Percentiles rank a stretch among this genome's conserved stretches.
phyloP scores from a whole-genome alignment of 2,888 invertebrate species.

The Torymus texanus region DNA sequence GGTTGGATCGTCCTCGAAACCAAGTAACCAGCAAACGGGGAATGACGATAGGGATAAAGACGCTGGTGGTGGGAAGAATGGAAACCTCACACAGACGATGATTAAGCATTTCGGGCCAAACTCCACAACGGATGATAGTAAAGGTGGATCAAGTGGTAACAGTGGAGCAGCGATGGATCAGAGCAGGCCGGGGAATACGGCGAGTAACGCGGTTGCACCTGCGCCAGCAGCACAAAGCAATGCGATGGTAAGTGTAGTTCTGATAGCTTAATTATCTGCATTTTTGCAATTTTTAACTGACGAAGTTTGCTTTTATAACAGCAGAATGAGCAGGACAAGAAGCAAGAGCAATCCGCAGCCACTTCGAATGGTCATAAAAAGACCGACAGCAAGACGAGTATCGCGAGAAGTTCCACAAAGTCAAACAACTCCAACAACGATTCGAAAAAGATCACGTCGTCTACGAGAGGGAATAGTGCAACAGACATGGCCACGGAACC shows the following conservation, averaged over 20 bases:
- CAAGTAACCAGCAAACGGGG: background rate
- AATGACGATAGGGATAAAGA: background rate
- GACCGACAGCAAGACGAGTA: slow-evolving; percentile 27
- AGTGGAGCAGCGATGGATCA: background rate
- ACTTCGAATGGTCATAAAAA: slow-evolving; percentile 35
- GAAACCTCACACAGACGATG: slow-evolving; percentile 36
- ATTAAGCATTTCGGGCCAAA: slow-evolving; percentile 51
- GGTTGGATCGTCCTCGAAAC: background rate
- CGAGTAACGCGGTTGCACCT: too few species aligned
- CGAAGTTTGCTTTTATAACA: background rate
- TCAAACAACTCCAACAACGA: background rate
- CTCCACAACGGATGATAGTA: slow-evolving; percentile 6
- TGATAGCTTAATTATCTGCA: too few species aligned
- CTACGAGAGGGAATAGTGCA: background rate
- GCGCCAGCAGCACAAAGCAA: too few species aligned
- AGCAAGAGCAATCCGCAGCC: background rate
- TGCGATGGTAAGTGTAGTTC: too few species aligned
- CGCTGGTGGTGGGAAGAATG: background rate
- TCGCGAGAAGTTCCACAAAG: background rate
- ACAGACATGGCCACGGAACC: background rate
- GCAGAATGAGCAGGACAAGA: background rate
- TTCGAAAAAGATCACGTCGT: slow-evolving; percentile 5
- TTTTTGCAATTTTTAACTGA: too few species aligned
- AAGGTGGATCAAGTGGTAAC: background rate
- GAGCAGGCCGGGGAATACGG: background rate